These are phyloP conservation scores for Pachycephala philippinensis DNA, from an alignment of 2,113 vertebrate species.

Conservation along the genomic window DNA sequence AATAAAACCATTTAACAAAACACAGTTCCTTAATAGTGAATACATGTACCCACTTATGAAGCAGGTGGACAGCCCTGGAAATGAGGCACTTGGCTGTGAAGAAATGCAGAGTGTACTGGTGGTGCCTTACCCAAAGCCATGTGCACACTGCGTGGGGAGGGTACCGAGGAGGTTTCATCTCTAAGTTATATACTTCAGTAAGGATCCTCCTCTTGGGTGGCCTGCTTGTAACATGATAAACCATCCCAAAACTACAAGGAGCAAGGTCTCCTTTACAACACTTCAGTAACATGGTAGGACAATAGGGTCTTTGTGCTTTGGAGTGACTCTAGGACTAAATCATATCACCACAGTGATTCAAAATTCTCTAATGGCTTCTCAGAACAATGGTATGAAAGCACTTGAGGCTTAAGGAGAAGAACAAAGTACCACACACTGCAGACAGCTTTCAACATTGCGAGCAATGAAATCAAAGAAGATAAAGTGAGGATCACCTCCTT, in stretches of 20 bases:
- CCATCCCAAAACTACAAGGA: not conserved
- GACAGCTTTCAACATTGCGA: not conserved
- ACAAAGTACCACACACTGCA: conserved; percentile 1
- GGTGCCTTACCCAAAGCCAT: not conserved
- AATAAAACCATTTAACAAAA: not conserved
- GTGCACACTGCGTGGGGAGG: not conserved
- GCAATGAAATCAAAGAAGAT: conserved; percentile 25
- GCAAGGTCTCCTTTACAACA: not conserved
- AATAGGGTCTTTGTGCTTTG: conserved; percentile 12
- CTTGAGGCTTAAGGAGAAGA: conserved; percentile 31
- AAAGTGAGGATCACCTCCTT: conserved; percentile 7
- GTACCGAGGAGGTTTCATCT: not conserved
- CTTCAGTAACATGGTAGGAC: not conserved
- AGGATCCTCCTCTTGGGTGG: not conserved
- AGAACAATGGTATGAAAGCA: conserved; percentile 41
- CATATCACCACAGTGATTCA: not conserved
- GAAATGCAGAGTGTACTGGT: not conserved
- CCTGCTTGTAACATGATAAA: not conserved
- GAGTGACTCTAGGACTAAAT: not conserved
- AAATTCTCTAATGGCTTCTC: conserved; percentile 18
- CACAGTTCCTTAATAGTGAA: not conserved
- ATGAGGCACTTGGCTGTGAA: not conserved
- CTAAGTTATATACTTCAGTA: not conserved
- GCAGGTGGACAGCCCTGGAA: not conserved
- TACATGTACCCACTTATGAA: not conserved